Evolutionary conservation across 2,113 vertebrate genomes (phyloP).

Genomic region (Thermophis baileyi): DNA sequence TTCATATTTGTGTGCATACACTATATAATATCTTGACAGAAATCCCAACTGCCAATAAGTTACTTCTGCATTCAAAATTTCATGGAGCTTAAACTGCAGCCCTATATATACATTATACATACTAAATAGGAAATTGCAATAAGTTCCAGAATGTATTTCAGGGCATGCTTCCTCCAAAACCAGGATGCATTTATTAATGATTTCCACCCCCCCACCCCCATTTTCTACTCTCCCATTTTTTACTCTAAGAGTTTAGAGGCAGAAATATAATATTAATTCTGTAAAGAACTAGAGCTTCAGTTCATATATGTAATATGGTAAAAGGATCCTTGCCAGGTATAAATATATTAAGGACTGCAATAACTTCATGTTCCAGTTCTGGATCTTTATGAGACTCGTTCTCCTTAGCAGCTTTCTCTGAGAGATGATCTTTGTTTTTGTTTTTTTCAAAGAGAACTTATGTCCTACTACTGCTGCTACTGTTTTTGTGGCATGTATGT

Average conservation of each 20-base stretch:
- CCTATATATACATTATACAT: background rate
- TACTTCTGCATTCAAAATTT: background rate
- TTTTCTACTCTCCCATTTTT: background rate
- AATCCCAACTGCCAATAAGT: background rate
- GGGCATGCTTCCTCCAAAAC: background rate
- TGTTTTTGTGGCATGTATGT: fast-evolving
- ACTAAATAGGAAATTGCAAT: background rate
- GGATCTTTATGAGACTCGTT: background rate
- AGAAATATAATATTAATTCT: background rate
- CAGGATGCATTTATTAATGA: background rate
- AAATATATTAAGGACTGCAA: background rate
- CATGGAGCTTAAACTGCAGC: background rate
- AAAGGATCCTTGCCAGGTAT: background rate
- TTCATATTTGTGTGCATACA: background rate
- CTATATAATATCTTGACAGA: background rate
- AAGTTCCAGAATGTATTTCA: background rate
- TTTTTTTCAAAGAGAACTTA: background rate
- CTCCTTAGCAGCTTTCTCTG: background rate
- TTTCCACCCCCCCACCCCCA: too few species aligned
- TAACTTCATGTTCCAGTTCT: background rate
- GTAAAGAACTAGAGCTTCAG: background rate
- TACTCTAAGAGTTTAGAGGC: background rate
- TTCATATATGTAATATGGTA: background rate
- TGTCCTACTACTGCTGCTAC: background rate
- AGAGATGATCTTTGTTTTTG: background rate